These are phyloP conservation scores for Polyergus mexicanus DNA, from an alignment of 1,140 invertebrate genomes.

Conservation along the genomic window DNA sequence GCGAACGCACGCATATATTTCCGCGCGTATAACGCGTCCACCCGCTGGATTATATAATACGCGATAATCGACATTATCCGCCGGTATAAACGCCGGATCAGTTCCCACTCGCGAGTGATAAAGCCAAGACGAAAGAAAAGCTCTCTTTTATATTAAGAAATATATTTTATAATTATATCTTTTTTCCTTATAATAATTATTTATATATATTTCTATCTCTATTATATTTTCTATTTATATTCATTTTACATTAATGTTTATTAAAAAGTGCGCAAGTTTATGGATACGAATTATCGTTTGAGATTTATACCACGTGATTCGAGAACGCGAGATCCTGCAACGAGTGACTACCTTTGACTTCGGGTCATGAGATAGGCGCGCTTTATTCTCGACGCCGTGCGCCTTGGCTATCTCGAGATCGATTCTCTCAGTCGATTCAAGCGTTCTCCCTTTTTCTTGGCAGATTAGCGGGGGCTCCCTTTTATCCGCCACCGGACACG, in stretches of 20 bases:
- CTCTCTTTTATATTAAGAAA: not conserved
- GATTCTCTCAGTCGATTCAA: conserved; percentile 42
- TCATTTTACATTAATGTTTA: not conserved
- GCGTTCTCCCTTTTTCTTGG: conserved; percentile 19
- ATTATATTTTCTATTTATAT: not conserved
- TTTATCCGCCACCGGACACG: conserved; percentile 55
- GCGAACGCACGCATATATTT: conserved; percentile 66
- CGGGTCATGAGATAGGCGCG: conserved; percentile 44
- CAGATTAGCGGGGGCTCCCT: conserved; percentile 55
- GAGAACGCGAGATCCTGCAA: conserved; percentile 25
- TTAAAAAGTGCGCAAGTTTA: not conserved
- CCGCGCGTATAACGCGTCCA: conserved; percentile 33
- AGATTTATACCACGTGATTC: not conserved
- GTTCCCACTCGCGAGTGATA: not conserved
- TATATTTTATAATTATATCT: not conserved
- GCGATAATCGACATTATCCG: conserved; percentile 71
- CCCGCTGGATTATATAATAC: conserved; percentile 63
- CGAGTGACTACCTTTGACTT: conserved; percentile 35
- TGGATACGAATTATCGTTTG: not conserved
- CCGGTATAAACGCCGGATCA: not conserved
- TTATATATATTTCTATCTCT: not conserved
- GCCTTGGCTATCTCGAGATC: conserved; percentile 41
- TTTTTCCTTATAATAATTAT: too few species aligned
- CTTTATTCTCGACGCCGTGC: conserved; percentile 44
- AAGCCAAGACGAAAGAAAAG: not conserved